A percentile compares a stretch with the other conserved stretches of the same genome.
Evolutionary conservation across 2,888 invertebrate species (phyloP).

Genomic region (Drosophila falleni): DNA sequence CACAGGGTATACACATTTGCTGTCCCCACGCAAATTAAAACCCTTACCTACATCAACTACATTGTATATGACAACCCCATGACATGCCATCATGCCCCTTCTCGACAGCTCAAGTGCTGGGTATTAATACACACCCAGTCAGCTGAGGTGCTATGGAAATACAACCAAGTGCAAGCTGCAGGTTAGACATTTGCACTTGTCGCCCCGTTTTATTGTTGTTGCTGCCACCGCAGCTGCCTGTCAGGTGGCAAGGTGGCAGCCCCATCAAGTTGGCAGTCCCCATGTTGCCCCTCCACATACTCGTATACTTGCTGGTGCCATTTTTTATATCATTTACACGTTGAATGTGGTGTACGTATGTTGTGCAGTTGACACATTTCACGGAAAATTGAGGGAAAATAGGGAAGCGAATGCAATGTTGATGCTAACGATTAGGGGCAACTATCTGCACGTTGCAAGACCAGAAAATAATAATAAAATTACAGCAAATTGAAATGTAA

Average conservation of each 20-base stretch:
- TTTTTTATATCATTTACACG: slow-evolving; percentile 74
- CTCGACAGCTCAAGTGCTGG: slow-evolving; percentile 12
- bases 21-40: background rate
- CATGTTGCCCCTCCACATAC: slow-evolving; percentile 1
- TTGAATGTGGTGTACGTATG: slow-evolving; percentile 46
- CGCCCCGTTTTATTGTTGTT: slow-evolving; percentile 44
- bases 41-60: slow-evolving; percentile 10
- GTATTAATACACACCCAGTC: slow-evolving; percentile 30
- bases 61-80: slow-evolving; percentile 1
- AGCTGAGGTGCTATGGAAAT: slow-evolving; percentile 49
- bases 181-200: slow-evolving; percentile 66
- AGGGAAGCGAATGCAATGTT: slow-evolving; percentile 16
- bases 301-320: slow-evolving; percentile 30
- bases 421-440: slow-evolving; percentile 39
- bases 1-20: background rate
- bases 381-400: slow-evolving; percentile 1
- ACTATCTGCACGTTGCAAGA: slow-evolving; percentile 15
- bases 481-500: slow-evolving; percentile 34
- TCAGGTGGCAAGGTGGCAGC: slow-evolving; percentile 42
- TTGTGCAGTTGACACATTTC: slow-evolving; percentile 55
- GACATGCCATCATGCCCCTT: background rate
- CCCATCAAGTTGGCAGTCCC: slow-evolving; percentile 35
- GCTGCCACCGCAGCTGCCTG: slow-evolving; percentile 28
- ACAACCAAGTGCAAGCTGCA: slow-evolving; percentile 50
- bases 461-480: slow-evolving; percentile 17